phyloP scores from a whole-genome alignment of 2,888 invertebrate genomes.

The Plusia festucae region DNA sequence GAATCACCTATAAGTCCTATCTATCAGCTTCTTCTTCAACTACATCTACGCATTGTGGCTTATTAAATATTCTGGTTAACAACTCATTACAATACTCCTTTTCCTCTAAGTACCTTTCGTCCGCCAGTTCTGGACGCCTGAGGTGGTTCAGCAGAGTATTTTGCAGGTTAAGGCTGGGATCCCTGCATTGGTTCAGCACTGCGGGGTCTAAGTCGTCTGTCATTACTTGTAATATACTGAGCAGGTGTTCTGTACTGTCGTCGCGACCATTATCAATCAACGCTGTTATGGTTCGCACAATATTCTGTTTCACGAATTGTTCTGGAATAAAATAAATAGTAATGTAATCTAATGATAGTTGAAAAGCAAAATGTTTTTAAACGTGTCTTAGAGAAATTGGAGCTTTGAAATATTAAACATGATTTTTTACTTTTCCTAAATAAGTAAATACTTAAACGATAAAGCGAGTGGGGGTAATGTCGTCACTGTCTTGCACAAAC shows the following conservation, averaged over 20 bases:
- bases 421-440: no score
- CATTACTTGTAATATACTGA: conserved; percentile 69
- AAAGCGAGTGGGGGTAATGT: no score
- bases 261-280: conserved; percentile 67
- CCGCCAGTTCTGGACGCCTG: conserved; percentile 64
- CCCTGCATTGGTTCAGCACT: conserved; percentile 67
- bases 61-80: conserved; percentile 57
- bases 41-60: conserved; percentile 46
- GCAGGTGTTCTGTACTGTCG: conserved; percentile 75
- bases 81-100: conserved; percentile 72
- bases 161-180: conserved; percentile 65
- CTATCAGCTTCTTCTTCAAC: conserved; percentile 71
- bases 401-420: no score
- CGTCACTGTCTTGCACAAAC: no score
- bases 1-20: conserved; percentile 55
- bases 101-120: conserved; percentile 73
- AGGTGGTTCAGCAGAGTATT: conserved; percentile 66
- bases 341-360: no score
- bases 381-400: no score
- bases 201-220: conserved; percentile 60
- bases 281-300: conserved; percentile 66
- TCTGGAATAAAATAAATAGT: conserved; percentile 64
- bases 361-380: no score
- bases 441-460: no score
- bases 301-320: conserved; percentile 70